Percentiles rank a stretch among this genome's conserved stretches.
Conservation (phyloP, 1,140 invertebrate species). For the Drosophila parabipectinata region DNA sequence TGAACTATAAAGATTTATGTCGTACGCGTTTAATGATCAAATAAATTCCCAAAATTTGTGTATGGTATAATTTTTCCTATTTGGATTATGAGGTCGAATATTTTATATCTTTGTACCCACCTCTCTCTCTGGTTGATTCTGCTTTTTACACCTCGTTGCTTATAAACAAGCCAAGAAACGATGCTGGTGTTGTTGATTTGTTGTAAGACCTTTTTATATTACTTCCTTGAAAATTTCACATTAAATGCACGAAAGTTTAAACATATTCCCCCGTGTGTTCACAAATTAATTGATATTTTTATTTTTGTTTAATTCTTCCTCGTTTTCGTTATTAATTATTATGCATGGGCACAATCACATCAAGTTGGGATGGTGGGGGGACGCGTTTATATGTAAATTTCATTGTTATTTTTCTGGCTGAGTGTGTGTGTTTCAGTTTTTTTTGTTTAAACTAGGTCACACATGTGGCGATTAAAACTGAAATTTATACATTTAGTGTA, state of each 20-base stretch:
- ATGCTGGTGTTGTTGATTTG: slow-evolving; percentile 15
- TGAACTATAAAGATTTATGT: slow-evolving; percentile 25
- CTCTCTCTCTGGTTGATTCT: slow-evolving; percentile 7
- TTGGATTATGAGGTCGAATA: slow-evolving; percentile 11
- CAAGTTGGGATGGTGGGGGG: slow-evolving; percentile 12
- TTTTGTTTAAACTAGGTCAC: slow-evolving; percentile 73
- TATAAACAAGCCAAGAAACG: slow-evolving; percentile 30
- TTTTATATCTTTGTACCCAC: slow-evolving; percentile 24
- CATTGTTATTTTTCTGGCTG: slow-evolving; percentile 50
- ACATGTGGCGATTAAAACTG: slow-evolving; percentile 76
- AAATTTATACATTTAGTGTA: slow-evolving; percentile 62
- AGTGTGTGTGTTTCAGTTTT: slow-evolving; percentile 38
- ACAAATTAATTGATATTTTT: slow-evolving; percentile 61
- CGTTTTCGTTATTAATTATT: slow-evolving; percentile 65
- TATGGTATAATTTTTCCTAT: slow-evolving; percentile 21
- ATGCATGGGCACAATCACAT: slow-evolving; percentile 52
- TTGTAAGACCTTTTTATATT: slow-evolving; percentile 43
- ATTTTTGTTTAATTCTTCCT: slow-evolving; percentile 47
- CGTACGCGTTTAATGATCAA: not conserved
- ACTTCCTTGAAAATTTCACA: slow-evolving; percentile 57
- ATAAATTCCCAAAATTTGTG: slow-evolving; percentile 19
- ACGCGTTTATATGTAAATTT: slow-evolving; percentile 71
- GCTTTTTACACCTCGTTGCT: slow-evolving; percentile 2
- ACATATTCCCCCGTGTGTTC: slow-evolving; percentile 42
- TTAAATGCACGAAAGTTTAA: slow-evolving; percentile 56